phyloP scores from a whole-genome alignment of 2,113 vertebrate genomes.

The Aphelocoma coerulescens region DNA sequence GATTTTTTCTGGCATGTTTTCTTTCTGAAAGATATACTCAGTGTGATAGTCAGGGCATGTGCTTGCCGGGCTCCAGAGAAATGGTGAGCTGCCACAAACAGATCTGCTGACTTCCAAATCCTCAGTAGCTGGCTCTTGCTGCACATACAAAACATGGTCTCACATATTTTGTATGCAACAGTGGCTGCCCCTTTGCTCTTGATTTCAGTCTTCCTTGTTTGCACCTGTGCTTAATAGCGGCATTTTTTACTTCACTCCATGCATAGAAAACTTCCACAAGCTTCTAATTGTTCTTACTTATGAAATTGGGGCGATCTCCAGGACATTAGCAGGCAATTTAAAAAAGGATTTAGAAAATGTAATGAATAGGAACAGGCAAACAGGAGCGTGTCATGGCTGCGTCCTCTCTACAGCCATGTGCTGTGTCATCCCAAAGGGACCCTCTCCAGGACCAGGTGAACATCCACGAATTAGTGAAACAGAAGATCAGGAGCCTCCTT shows the following conservation, averaged over 20 bases:
- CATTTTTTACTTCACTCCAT: neutral
- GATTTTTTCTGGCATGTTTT: neutral
- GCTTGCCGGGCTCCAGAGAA: neutral
- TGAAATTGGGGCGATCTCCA: rapidly evolving
- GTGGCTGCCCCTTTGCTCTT: neutral
- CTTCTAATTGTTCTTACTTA: neutral
- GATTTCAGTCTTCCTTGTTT: neutral
- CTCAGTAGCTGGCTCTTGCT: neutral
- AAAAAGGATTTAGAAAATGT: neutral
- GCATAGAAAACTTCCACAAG: neutral
- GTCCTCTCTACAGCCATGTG: constrained; percentile 67
- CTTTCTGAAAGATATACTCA: neutral
- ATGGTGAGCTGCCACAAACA: neutral
- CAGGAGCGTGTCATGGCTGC: neutral
- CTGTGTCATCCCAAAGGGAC: constrained; percentile 74
- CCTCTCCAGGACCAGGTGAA: constrained; percentile 70
- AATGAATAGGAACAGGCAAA: neutral
- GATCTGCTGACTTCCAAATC: neutral
- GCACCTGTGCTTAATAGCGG: rapidly evolving
- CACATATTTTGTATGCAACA: neutral
- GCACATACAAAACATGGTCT: neutral
- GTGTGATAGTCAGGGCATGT: neutral
- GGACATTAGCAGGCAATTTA: neutral
- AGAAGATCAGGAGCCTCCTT: constrained; percentile 75
- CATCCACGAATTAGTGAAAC: constrained; percentile 61